Evolutionary conservation across 2,113 vertebrate genomes (phyloP).

Genomic region (Grantiella picta): DNA sequence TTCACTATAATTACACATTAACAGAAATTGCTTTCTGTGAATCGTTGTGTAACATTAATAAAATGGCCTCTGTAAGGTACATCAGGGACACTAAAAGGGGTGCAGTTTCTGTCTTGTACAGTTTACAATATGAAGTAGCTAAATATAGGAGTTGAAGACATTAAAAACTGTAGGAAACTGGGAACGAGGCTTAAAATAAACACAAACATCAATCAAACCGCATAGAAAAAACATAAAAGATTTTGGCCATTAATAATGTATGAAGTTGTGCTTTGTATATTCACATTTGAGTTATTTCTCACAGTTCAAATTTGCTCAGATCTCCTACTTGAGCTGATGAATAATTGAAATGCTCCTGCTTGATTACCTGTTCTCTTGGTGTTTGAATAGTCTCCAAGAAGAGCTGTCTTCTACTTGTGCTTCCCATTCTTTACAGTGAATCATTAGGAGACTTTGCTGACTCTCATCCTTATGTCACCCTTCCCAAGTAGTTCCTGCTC

Average conservation of each 20-base stretch:
- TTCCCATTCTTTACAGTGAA: background rate
- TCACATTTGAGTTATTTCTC: background rate
- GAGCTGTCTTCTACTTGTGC: background rate
- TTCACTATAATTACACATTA: background rate
- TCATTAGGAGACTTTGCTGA: background rate
- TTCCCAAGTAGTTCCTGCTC: background rate
- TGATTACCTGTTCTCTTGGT: background rate
- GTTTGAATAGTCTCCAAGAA: background rate
- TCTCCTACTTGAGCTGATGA: background rate
- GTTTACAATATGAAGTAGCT: background rate
- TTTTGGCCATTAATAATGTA: slow-evolving; percentile 12
- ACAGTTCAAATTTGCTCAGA: background rate
- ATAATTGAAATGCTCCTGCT: slow-evolving; percentile 11
- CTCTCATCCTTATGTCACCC: background rate
- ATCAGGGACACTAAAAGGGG: background rate
- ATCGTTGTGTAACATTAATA: background rate
- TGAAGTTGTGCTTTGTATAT: background rate
- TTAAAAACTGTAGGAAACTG: background rate
- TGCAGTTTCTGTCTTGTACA: background rate
- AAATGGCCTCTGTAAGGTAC: background rate
- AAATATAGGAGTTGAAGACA: background rate
- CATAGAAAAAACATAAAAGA: background rate
- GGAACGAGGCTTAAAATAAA: slow-evolving; percentile 3
- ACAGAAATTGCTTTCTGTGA: background rate
- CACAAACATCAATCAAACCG: background rate